Evolutionary conservation across 2,888 invertebrate species (phyloP).

Genomic region (Lasioglossum marginatum): DNA sequence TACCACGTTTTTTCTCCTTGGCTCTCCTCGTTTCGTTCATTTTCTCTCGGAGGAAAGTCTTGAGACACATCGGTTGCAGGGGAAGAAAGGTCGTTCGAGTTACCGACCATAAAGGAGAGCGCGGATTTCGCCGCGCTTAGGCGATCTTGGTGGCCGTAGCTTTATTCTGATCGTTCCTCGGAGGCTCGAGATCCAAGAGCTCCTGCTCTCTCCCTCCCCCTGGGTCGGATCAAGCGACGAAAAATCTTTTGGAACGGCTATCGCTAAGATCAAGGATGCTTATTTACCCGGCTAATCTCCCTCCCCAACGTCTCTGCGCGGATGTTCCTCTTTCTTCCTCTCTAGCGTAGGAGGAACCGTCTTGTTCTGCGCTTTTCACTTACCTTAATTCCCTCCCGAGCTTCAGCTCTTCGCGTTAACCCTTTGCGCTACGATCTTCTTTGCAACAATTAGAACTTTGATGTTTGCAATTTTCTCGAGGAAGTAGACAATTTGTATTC

Average conservation of each 20-base stretch:
- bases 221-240: slow-evolving; percentile 1
- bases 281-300: slow-evolving; percentile 55
- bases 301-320: not conserved
- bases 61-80: not conserved
- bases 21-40: not conserved
- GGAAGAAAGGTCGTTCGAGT: slow-evolving; percentile 7
- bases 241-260: slow-evolving; percentile 16
- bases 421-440: not conserved
- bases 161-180: slow-evolving; percentile 35
- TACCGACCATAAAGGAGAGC: not conserved
- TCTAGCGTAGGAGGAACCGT: not conserved
- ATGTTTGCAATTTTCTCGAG: not conserved
- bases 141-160: slow-evolving; percentile 12
- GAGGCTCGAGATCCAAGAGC: not conserved
- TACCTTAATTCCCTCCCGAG: slow-evolving; percentile 6
- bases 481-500: not conserved
- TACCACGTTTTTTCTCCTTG: no score
- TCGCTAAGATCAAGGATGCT: not conserved
- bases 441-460: not conserved
- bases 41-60: not conserved
- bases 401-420: not conserved
- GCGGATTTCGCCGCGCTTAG: slow-evolving; percentile 41
- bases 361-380: not conserved
- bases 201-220: not conserved
- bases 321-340: not conserved